These are phyloP conservation scores for Drosophila pallidifrons DNA, from an alignment of 1,140 invertebrate genomes.

Conservation along the genomic window DNA sequence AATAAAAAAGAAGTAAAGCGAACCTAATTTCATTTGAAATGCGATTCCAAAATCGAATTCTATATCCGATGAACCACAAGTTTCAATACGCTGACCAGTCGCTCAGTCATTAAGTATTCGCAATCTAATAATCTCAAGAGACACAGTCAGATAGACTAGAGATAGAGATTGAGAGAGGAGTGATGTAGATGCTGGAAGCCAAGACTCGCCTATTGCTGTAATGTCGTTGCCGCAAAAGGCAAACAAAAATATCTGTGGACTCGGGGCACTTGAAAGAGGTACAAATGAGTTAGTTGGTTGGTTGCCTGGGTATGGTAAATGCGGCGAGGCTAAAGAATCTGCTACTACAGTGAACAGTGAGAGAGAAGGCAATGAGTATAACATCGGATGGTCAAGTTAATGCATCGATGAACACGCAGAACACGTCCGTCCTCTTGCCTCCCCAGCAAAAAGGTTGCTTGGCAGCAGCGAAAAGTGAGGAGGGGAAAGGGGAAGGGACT, in stretches of 20 bases:
- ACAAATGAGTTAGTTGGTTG: slow-evolving; percentile 18
- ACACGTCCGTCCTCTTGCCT: slow-evolving; percentile 19
- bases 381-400: slow-evolving; percentile 69
- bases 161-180: background rate
- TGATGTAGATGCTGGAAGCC: background rate
- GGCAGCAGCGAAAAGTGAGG: too few species aligned
- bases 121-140: slow-evolving; percentile 58
- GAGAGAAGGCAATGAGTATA: slow-evolving; percentile 22
- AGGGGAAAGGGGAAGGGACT: background rate
- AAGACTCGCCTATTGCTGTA: background rate
- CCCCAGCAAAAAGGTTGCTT: background rate
- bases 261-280: background rate
- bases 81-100: slow-evolving; percentile 8
- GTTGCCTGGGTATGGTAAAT: background rate
- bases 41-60: slow-evolving; percentile 60
- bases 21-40: slow-evolving; percentile 49
- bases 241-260: slow-evolving; percentile 13
- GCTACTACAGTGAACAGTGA: slow-evolving; percentile 6
- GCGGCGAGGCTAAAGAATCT: slow-evolving; percentile 21
- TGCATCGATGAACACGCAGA: slow-evolving; percentile 63
- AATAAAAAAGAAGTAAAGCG: slow-evolving; percentile 5
- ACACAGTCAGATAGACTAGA: background rate
- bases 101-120: slow-evolving; percentile 19
- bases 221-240: background rate
- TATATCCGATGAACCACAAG: slow-evolving; percentile 45